Percentiles rank a stretch among this genome's conserved stretches.
phyloP scores from a whole-genome alignment of 2,888 invertebrate species.

The Drosophila borborema region DNA sequence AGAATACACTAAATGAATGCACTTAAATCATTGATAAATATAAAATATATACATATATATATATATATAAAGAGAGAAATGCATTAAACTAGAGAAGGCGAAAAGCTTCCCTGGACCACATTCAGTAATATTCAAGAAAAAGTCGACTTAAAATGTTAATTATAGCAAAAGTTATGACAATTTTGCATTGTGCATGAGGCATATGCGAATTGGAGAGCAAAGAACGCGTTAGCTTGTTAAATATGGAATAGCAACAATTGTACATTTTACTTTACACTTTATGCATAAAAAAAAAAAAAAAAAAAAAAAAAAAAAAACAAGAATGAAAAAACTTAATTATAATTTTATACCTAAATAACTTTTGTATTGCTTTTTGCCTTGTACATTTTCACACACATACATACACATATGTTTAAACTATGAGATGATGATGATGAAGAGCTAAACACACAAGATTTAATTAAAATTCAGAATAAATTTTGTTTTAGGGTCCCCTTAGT shows the following conservation, averaged over 20 bases:
- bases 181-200: constrained; percentile 63
- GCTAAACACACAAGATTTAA: constrained; percentile 28
- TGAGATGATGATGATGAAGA: constrained; percentile 38
- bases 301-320: constrained; percentile 19
- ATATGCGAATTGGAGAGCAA: constrained; percentile 56
- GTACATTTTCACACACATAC: constrained; percentile 70
- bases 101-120: constrained; percentile 22
- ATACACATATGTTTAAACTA: constrained; percentile 35
- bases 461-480: constrained; percentile 42
- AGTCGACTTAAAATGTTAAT: constrained; percentile 21
- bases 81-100: constrained; percentile 22
- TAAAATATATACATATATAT: constrained; percentile 2
- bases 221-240: constrained; percentile 74
- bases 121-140: constrained; percentile 15
- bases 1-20: constrained; percentile 13
- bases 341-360: constrained; percentile 65
- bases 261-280: constrained; percentile 71
- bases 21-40: constrained; percentile 41
- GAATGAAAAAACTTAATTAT: constrained; percentile 49
- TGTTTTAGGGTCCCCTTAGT: constrained; percentile 43
- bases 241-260: constrained; percentile 76
- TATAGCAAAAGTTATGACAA: constrained; percentile 70
- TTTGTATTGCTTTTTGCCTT: constrained; percentile 72
- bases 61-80: background rate
- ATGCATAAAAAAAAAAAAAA: constrained; percentile 42